Evolutionary conservation across 2,113 vertebrate species (phyloP).

Genomic region (Bathybates hornii): DNA sequence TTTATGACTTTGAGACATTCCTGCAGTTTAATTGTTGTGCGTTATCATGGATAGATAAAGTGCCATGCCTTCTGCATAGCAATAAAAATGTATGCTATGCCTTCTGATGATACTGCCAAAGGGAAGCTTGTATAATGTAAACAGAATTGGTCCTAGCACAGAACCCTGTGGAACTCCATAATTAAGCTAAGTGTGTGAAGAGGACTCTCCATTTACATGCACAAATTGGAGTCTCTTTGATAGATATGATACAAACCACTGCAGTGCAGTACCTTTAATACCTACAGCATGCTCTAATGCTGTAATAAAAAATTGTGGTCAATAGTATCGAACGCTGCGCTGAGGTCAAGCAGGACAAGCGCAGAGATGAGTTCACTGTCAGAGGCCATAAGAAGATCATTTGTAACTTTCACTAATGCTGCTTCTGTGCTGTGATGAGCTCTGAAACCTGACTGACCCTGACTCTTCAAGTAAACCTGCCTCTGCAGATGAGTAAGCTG

Average conservation of each 20-base stretch:
- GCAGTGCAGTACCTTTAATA: fast-evolving
- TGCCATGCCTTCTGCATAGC: fast-evolving
- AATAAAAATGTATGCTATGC: fast-evolving
- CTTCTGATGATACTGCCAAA: fast-evolving
- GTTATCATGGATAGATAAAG: background rate
- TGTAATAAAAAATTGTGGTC: background rate
- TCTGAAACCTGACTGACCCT: background rate
- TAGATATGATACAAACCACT: fast-evolving
- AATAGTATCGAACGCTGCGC: fast-evolving
- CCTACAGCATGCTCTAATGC: fast-evolving
- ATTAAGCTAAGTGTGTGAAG: fast-evolving
- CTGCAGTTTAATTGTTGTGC: background rate
- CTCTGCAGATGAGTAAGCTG: background rate
- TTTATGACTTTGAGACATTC: background rate
- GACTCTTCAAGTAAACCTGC: fast-evolving
- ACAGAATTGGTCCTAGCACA: fast-evolving
- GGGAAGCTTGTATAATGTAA: fast-evolving
- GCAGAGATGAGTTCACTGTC: background rate
- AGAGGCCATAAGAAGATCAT: background rate
- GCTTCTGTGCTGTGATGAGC: fast-evolving
- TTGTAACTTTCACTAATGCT: fast-evolving
- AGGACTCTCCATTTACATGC: background rate
- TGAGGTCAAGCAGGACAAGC: fast-evolving
- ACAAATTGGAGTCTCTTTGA: fast-evolving
- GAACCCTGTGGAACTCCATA: background rate